A percentile compares a stretch with the other conserved stretches of the same genome.
phyloP scores from a whole-genome alignment of 2,113 vertebrate genomes.

The Galeopterus variegatus region DNA sequence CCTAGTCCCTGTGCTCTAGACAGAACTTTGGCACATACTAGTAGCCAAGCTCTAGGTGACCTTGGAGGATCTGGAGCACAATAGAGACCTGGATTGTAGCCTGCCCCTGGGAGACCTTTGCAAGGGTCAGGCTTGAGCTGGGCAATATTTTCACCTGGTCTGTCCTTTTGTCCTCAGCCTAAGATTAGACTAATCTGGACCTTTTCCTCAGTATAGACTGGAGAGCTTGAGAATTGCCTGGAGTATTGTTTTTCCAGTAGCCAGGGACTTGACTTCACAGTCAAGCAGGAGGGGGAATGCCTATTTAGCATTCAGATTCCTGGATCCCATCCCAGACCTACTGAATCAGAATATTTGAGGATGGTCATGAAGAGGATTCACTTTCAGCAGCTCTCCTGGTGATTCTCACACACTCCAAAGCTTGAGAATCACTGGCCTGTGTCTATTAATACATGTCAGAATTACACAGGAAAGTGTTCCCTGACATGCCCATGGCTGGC shows the following conservation, averaged over 20 bases:
- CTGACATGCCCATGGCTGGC: not conserved
- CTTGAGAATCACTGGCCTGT: not conserved
- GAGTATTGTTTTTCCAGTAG: not conserved
- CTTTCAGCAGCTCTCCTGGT: too few relatives aligned
- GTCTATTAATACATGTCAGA: not conserved
- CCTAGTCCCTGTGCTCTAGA: not conserved
- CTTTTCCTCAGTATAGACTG: not conserved
- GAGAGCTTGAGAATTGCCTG: not conserved
- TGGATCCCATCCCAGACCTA: not conserved
- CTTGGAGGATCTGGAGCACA: not conserved
- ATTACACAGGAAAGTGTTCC: not conserved
- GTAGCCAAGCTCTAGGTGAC: not conserved
- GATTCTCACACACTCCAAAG: not conserved
- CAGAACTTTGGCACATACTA: not conserved
- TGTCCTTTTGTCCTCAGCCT: not conserved
- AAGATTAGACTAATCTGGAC: not conserved
- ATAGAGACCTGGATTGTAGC: not conserved
- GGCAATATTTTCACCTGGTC: not conserved
- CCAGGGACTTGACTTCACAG: not conserved
- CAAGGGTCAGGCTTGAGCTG: too few relatives aligned
- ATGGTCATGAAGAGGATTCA: fast-evolving
- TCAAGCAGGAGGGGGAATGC: not conserved
- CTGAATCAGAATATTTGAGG: not conserved
- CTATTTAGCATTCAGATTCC: not conserved
- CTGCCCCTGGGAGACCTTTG: not conserved